Evolutionary conservation across 2,113 vertebrate genomes (phyloP), one percentile per base, ranked within the genome.

Genomic region (Scatophagus argus): DNA sequence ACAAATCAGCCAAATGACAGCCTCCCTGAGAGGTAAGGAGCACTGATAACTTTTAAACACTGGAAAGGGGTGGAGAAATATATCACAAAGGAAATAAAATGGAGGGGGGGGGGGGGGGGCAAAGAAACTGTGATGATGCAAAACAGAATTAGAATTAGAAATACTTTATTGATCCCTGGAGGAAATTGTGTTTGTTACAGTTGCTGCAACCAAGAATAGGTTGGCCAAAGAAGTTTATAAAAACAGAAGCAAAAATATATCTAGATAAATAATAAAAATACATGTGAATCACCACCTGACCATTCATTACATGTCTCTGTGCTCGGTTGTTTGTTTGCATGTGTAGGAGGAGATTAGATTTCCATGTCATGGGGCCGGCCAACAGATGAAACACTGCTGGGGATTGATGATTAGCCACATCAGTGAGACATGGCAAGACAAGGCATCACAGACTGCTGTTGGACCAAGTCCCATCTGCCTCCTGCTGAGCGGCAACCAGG

Each of bases 341-440:
- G 66, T 60, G 65, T 47, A 36, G 73, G 47, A 67, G 39, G 39
- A 77, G 65, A 85, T 83, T 76, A 79, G 71, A 79, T 70, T 60
- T 67, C 38, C 36, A 74, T 10, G 54, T 43, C 64, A 32, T 21
- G 9, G 9, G 25, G 47, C 43, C 8, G 9, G 69, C 47, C 49
- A 56, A 6, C 79, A 39, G 21, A 87, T 71, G 58, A 77, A 82
- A 67, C 71, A 44, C 51, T 29, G 58, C 68, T 46, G 59, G 47
- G 54, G 55, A 69, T n/a, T 54, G 77, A 58, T 84, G 87, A 87
- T 89, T 65, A 87, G 65, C 84, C 77, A 54, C 75, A 82, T 84
- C 81, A 75, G 75, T 3, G 23, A 74, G 64, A 77, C 59, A n/a
- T 13, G 29, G 70, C 36, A 64, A 82, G 65, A 78, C 75, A 16